Base-by-base conservation (phyloP, 2,888 invertebrate species). In the Ptychoptera albimana region DNA sequence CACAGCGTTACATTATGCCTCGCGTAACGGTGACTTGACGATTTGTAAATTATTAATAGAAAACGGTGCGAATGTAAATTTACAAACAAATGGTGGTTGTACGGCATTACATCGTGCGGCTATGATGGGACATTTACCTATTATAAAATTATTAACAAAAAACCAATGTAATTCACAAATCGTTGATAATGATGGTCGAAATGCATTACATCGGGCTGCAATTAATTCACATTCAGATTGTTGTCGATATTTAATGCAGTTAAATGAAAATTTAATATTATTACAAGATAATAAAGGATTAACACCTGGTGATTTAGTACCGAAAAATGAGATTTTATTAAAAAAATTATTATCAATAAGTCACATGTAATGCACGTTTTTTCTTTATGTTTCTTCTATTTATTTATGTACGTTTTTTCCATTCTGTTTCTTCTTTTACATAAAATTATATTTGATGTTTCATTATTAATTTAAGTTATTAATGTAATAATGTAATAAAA, bases 1-100 rank as follows among this genome's bases (percentile, higher is more conserved):
- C 58, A 84, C 84, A 15, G 83, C 91, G 8, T 66, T 93, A 52
- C 92, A 93, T 63, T 92, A 92, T 70, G 88, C 91, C 6, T 79
- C 87, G 39, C 73, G 92, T 39, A 80, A 77, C 67, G 89, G 88
- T 9, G 75, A 84, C 58, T 56, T 71, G 11, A 68, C 74, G 40
- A 72, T 84, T 45, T 89, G 88, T 58, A 69, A 72, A 53, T 57
- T 75, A 42, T 68, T 93, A 42, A 55, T 92, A 38, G 60, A 71
- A 46, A 67, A 75, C 53, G 81, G 82, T 23, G 89, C 86, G 9
- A 61, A 75, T 55, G 73, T 85, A 23, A 74, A 93, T 67, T 75
- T 77, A 32, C 64, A 67, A 45, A 93, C 92, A 8, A 75, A 74
- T 54, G 78, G 79, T 50, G 87, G 87, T 2, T 83, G 82, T 14